Base-by-base conservation (phyloP, 2,113 vertebrate genomes). In the Trichomycterus rosablanca region DNA sequence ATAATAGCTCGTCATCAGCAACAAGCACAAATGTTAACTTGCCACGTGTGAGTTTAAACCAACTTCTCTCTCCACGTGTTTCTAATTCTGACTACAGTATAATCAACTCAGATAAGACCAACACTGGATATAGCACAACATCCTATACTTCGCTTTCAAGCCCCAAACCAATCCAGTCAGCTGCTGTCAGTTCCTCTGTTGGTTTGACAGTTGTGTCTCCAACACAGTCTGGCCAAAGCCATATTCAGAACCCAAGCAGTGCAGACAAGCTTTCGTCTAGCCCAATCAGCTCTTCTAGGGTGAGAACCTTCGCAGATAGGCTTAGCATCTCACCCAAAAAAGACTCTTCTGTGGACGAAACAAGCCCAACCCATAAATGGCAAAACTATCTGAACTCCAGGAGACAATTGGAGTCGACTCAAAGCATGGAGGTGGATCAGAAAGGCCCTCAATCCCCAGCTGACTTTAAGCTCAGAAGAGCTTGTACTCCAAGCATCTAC, bases 291-390 rank as follows among this genome's bases (percentile, higher is more conserved):
- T 52, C 50, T 63, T 43, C 3, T 52, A 63, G 14, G 19, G 66
- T 45, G 45, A 65, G 6, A 72, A 70, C 63, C 2, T 73, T 80
- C 18, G 74, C 67, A 49, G 70, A 40, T 53, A 78, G 49, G 16
- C 62, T 59, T 19, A 75, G 75, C 30, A 63, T 26, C 20, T 58
- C 75, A 39, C 24, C 63, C n/a, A 76, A 72, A 11, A 85, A 79
- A 70, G 26, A 9, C 0, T 1, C 1, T 8, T 18, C 55, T 4
- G 48, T 26, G n/a, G 72, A 80, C 11, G 71, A 35, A 59, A 79
- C 75, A 53, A 70, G 10, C 61, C 50, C 32, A 2, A 78, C 76
- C 50, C 64, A 66, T 44, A 74, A 77, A n/a, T 82, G 77, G 78
- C 72, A 73, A 34, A 78, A 75, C 23, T 73, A 78, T 0, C 53